Evolutionary conservation across 1,140 invertebrate genomes (phyloP).

Genomic region (Ceratoteleas bidentatus): DNA sequence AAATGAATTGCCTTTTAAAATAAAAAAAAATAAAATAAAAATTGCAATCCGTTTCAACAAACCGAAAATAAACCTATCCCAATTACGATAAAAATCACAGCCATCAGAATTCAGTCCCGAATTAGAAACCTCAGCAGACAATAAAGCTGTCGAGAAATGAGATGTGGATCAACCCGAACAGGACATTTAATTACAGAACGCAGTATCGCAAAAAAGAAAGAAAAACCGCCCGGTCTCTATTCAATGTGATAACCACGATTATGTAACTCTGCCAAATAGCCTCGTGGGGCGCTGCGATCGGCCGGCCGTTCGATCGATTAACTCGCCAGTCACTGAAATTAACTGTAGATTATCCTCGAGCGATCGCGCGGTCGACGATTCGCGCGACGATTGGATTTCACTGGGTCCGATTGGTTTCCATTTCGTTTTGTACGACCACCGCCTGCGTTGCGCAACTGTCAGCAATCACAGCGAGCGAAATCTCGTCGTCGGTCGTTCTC

Average conservation of each 20-base stretch:
- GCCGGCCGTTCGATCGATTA: constrained; percentile 2
- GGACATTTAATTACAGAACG: constrained; percentile 3
- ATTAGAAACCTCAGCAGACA: too few relatives aligned
- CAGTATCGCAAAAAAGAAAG: too few relatives aligned
- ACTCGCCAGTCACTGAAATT: constrained; percentile 13
- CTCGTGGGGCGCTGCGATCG: not conserved
- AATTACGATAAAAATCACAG: not conserved
- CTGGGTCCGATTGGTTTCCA: too few relatives aligned
- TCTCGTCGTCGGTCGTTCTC: constrained; percentile 5
- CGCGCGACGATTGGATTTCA: constrained; percentile 5
- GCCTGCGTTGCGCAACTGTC: not conserved
- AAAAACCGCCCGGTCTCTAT: constrained; percentile 26
- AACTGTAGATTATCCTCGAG: not conserved
- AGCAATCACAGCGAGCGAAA: not conserved
- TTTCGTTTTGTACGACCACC: not conserved
- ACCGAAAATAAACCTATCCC: too few relatives aligned
- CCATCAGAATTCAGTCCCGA: too few relatives aligned
- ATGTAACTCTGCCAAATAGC: constrained; percentile 21
- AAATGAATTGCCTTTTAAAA: too few relatives aligned
- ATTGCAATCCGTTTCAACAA: too few relatives aligned
- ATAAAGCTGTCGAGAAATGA: not conserved
- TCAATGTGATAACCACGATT: constrained; percentile 27
- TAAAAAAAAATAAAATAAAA: too few relatives aligned
- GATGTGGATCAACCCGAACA: not conserved
- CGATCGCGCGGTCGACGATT: not conserved